These are phyloP conservation scores for Amphiduros pacificus DNA, from an alignment of 2,888 invertebrate species.

Conservation along the genomic window DNA sequence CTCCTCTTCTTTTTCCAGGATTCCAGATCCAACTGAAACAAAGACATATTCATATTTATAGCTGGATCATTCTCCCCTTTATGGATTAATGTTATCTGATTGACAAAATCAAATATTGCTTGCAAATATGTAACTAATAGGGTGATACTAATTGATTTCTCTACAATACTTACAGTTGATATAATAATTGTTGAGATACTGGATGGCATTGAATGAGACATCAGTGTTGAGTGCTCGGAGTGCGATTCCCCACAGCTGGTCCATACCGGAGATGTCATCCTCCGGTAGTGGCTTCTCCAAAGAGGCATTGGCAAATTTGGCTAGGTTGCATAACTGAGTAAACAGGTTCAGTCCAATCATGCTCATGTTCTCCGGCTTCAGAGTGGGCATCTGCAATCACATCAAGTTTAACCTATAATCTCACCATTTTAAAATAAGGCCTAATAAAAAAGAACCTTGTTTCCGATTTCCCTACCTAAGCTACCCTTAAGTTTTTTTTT, in stretches of 20 bases:
- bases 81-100: no score
- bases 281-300: conserved; percentile 63
- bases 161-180: conserved; percentile 67
- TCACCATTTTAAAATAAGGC: no score
- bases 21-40: conserved; percentile 63
- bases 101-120: neutral
- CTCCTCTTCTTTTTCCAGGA: conserved; percentile 86
- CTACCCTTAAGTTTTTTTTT: no score
- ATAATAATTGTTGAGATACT: conserved; percentile 90
- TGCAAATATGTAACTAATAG: neutral
- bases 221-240: conserved; percentile 87
- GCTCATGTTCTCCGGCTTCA: conserved; percentile 86
- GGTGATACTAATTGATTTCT: neutral
- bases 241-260: conserved; percentile 92
- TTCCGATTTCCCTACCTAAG: no score
- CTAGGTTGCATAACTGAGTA: conserved; percentile 82
- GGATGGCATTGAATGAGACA: conserved; percentile 92
- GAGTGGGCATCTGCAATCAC: conserved; percentile 70
- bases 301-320: conserved; percentile 73
- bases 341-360: conserved; percentile 89
- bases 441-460: no score
- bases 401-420: no score
- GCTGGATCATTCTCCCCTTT: no score
- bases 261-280: conserved; percentile 75
- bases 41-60: no score